Percentiles rank a stretch among this genome's conserved stretches.
phyloP scores from a whole-genome alignment of 2,888 invertebrate genomes.

The Criorhina ranunculi region DNA sequence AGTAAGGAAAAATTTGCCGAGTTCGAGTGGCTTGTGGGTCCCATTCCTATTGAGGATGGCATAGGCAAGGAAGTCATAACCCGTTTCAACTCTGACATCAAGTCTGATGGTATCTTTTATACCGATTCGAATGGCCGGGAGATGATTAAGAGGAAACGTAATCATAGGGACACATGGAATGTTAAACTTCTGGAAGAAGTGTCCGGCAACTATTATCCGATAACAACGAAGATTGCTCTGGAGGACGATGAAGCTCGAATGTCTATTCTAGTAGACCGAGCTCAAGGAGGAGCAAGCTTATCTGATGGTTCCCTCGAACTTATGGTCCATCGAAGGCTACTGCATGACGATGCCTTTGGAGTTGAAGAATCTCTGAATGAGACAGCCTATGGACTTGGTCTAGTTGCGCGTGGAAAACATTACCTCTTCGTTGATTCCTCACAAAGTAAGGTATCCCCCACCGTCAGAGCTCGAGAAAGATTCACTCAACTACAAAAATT shows the following conservation, averaged over 20 bases:
- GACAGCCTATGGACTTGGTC: slow-evolving; percentile 88
- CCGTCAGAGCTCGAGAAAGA: slow-evolving; percentile 84
- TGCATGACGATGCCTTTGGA: slow-evolving; percentile 96
- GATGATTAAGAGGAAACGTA: slow-evolving; percentile 88
- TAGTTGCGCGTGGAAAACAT: slow-evolving; percentile 90
- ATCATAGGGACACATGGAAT: slow-evolving; percentile 91
- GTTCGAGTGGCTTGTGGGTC: slow-evolving; percentile 92
- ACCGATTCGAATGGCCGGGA: slow-evolving; percentile 98
- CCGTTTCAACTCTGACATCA: slow-evolving; percentile 88
- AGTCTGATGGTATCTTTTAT: slow-evolving; percentile 89
- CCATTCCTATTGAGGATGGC: slow-evolving; percentile 88
- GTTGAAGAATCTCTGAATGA: slow-evolving; percentile 97
- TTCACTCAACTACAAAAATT: slow-evolving; percentile 86
- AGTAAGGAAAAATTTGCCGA: slow-evolving; percentile 87
- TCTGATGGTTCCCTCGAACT: slow-evolving; percentile 91
- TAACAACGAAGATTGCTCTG: slow-evolving; percentile 92
- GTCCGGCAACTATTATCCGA: slow-evolving; percentile 96
- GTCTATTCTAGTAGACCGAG: slow-evolving; percentile 88
- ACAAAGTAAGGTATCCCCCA: slow-evolving; percentile 79
- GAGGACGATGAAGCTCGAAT: slow-evolving; percentile 85
- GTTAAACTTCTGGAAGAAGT: slow-evolving; percentile 89
- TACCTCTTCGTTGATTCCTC: slow-evolving; percentile 85
- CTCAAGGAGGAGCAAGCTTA: slow-evolving; percentile 92
- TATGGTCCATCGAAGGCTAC: slow-evolving; percentile 93
- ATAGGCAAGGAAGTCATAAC: slow-evolving; percentile 93